Evolutionary conservation across 2,888 invertebrate species (phyloP), one percentile per base, ranked within the genome.

Genomic region (Gerris lacustris): DNA sequence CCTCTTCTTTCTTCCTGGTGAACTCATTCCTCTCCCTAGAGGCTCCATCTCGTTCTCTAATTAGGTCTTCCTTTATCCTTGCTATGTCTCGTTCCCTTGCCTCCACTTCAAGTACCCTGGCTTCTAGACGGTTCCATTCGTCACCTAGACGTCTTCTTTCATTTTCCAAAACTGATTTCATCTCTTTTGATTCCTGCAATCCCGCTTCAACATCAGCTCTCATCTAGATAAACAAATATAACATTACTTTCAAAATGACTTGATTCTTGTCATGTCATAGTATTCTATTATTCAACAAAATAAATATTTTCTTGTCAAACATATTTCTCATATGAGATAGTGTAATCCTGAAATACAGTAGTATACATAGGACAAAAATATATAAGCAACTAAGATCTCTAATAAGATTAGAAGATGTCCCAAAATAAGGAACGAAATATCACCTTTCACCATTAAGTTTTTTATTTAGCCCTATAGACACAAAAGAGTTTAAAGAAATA

Each of bases 181-280:
- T 74, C 67, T 74, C 70, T 45, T 69, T 71, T 6, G 73, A 73
- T 47, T 74, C 72, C n/a, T 71, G 73, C 68, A 74, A 63, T n/a
- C 73, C 73, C 9, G 73, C 75, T 64, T 75, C 75, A 31, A 74
- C 68, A 63, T 75, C 75, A 15, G 72, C 73, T n/a, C 73, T 67
- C 1, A 67, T 67, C 71, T 71, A 64, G 31, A 31, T 31, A 31
- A 5, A 62, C 18, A 6, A 31, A 31, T 31, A 31, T 31, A n/a
- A 62, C 4, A 62, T 31, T 31, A 31, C 2, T 31, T 31, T 31
- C 31, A 31, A 1, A 31, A 2, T 31, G 31, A 31, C n/a, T n/a
- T n/a, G n/a, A n/a, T n/a, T n/a, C n/a, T n/a, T n/a, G n/a, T n/a
- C n/a, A n/a, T n/a, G n/a, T n/a, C n/a, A n/a, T n/a, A n/a, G n/a